Conservation (phyloP, 2,113 vertebrate genomes). For the Leiothrix lutea region DNA sequence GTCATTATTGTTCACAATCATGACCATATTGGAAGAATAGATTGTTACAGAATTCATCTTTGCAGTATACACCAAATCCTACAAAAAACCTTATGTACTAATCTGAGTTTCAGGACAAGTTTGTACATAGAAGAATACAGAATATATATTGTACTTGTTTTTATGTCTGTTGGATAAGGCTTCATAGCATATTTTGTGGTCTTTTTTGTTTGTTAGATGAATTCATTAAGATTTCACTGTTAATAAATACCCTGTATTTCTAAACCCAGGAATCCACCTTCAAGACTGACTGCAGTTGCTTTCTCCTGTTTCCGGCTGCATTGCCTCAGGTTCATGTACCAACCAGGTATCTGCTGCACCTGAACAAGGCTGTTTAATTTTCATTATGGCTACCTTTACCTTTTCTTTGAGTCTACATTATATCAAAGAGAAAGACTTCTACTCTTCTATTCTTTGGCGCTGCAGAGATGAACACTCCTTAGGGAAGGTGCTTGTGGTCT, state of each 20-base stretch:
- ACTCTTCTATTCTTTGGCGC: background rate
- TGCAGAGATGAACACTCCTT: background rate
- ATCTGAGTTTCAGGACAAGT: background rate
- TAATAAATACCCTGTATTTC: background rate
- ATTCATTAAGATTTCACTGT: background rate
- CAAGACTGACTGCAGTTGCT: background rate
- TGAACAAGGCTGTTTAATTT: background rate
- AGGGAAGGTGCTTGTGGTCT: background rate
- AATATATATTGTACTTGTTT: background rate
- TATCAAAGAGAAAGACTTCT: background rate
- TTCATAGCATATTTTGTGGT: background rate
- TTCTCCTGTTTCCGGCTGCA: background rate
- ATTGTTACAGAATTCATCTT: background rate
- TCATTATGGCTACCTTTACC: background rate
- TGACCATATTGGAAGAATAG: background rate
- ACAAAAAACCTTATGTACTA: background rate
- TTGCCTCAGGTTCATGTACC: background rate
- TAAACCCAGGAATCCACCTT: background rate
- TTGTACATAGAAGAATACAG: background rate
- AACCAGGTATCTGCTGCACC: background rate
- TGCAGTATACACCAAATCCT: background rate
- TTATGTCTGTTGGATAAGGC: background rate
- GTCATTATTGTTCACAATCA: background rate
- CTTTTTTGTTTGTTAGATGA: background rate
- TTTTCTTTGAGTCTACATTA: background rate